Evolutionary conservation across 2,113 vertebrate species (phyloP).

Genomic region (Brachyistius frenatus): DNA sequence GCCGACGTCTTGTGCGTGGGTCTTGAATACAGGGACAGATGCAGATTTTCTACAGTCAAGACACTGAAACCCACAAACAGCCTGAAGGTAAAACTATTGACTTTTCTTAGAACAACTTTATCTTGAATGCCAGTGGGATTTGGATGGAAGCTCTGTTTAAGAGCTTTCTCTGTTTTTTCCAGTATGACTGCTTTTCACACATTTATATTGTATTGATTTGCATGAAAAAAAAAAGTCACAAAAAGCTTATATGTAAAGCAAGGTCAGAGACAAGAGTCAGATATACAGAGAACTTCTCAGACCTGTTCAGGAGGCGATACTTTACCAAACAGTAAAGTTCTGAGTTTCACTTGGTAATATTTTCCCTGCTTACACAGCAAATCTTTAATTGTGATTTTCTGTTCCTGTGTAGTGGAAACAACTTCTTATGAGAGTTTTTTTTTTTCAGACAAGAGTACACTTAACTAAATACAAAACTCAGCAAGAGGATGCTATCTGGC

Average conservation of each 20-base stretch:
- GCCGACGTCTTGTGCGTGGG: neutral
- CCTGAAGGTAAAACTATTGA: slow-evolving; percentile 26
- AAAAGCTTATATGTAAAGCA: slow-evolving; percentile 1
- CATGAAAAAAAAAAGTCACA: neutral
- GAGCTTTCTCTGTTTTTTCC: slow-evolving; percentile 17
- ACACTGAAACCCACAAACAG: slow-evolving; percentile 34
- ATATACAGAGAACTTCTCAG: neutral
- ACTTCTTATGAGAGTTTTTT: neutral
- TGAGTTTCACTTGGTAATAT: neutral
- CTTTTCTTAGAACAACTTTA: slow-evolving; percentile 14
- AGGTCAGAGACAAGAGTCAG: neutral
- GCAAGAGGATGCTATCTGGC: neutral
- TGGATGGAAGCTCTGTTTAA: neutral
- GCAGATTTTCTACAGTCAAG: slow-evolving; percentile 4
- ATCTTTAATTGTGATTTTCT: neutral
- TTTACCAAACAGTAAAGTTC: neutral
- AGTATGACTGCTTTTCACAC: neutral
- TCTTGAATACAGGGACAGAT: slow-evolving; percentile 7
- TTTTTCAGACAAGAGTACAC: neutral
- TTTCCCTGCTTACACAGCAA: neutral
- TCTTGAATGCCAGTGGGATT: slow-evolving; percentile 18
- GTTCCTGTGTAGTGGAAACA: neutral
- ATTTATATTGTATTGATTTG: slow-evolving; percentile 18
- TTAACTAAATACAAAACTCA: slow-evolving; percentile 11
- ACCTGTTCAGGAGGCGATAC: neutral